These are phyloP conservation scores for Umimayanthus kanabou DNA, from an alignment of 92 coral and sea anemone species.

Conservation along the genomic window DNA sequence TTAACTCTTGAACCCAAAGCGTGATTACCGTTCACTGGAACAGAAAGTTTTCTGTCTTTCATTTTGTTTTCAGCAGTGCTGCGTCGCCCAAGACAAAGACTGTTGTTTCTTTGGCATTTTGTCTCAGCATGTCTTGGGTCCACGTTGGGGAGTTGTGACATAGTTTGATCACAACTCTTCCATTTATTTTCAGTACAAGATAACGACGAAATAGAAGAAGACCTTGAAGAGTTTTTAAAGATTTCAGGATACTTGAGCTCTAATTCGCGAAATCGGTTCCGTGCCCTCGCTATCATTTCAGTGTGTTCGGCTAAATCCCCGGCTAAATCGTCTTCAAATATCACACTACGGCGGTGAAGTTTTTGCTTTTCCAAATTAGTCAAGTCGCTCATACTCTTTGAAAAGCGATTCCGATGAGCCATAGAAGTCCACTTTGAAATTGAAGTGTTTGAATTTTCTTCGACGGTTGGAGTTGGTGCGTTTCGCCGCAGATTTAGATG, in stretches of 20 bases:
- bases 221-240: slow-evolving; percentile 68
- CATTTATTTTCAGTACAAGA: slow-evolving; percentile 25
- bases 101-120: not conserved
- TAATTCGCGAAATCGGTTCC: slow-evolving; percentile 79
- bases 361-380: slow-evolving; percentile 49
- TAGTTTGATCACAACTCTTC: not conserved
- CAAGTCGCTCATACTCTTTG: slow-evolving; percentile 90
- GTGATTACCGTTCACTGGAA: slow-evolving; percentile 28
- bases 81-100: slow-evolving; percentile 37
- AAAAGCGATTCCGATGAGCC: slow-evolving; percentile 70
- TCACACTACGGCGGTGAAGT: slow-evolving; percentile 59
- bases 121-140: slow-evolving; percentile 4
- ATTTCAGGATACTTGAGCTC: slow-evolving; percentile 92
- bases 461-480: slow-evolving; percentile 3
- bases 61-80: slow-evolving; percentile 26
- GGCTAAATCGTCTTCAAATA: slow-evolving; percentile 83
- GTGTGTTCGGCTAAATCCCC: slow-evolving; percentile 81
- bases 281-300: slow-evolving; percentile 81
- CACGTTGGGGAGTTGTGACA: not conserved
- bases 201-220: slow-evolving; percentile 61
- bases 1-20: slow-evolving; percentile 31
- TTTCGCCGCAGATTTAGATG: slow-evolving; percentile 22
- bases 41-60: slow-evolving; percentile 16
- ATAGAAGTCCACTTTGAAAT: slow-evolving; percentile 14
- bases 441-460: slow-evolving; percentile 1